Evolutionary conservation across 2,888 invertebrate genomes (phyloP), one percentile per base, ranked within the genome.

Genomic region (Lasioglossum morio): DNA sequence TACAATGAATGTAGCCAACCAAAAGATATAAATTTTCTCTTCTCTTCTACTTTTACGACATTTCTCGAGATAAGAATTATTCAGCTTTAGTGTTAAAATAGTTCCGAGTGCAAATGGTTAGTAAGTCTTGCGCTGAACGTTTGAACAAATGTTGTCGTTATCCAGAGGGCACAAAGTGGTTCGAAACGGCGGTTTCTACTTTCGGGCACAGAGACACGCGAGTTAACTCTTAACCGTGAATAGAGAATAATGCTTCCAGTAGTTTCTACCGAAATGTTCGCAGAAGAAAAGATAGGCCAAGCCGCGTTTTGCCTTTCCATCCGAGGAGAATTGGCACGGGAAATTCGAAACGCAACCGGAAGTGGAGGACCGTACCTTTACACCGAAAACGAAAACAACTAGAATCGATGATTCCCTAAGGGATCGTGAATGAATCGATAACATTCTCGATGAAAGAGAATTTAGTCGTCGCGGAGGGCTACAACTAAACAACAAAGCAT

Each of bases 241-340:
- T n/a, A 34, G 8, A 23, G 34, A 8, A 16, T 16, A 46, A 63
- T 46, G 23, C 46, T n/a, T 16, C 3, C 34, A n/a, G 23, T n/a
- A 4, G 57, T 27, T 37, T 46, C 43, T 19, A 66, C n/a, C 27
- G 19, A 30, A 37, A 76, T 57, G 76, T 72, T 34, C n/a, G 57
- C 10, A 12, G n/a, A 12, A 14, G 37, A 53, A 60, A 70, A 69
- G 60, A 77, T 83, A 84, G 85, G 79, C 85, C 79, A 48, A 69
- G 46, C 72, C 57, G 60, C 27, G 30, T 14, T 27, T 66, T 57
- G 12, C 8, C 12, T 19, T 43, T 53, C 43, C 19, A 19, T 46
- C 30, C 53, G 57, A 23, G n/a, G 48, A 48, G 43, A 53, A 73
- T 70, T 23, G 46, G 16, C 40, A 48, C 34, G 48, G 23, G 48